Base-by-base conservation (phyloP, 2,888 invertebrate species). In the Iselma pallidipennis region DNA sequence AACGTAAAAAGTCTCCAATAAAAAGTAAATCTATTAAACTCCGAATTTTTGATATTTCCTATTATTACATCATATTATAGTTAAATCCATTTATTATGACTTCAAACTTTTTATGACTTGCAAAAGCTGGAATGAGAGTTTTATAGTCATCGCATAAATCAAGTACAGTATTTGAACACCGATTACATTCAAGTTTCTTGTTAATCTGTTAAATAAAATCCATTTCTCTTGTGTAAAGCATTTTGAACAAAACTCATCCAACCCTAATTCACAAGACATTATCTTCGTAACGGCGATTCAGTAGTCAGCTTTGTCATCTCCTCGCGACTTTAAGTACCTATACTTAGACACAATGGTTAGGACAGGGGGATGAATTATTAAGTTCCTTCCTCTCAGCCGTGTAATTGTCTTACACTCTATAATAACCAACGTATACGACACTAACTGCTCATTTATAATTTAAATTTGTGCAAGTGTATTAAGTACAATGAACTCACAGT, bases 351-450 rank as follows among this genome's bases (percentile, higher is more conserved):
- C 78, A 78, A 78, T 79, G 78, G 73, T 73, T 70, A 74, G 76
- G 78, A 79, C 79, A 76, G 67, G 73, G 42, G 76, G 74, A 76
- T 78, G 79, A 79, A 78, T 78, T 78, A 79, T 79, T 78, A 76
- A 78, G 78, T 78, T 77, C 76, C 77, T 78, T 78, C 78, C 77
- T 77, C 78, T 77, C 76, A 76, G 73, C 75, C 77, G 76, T 78
- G 76, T 79, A 79, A 79, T 79, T 79, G 78, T 79, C 78, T 79
- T 78, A 77, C 78, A 77, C 78, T 75, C 76, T 70, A 74, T 76
- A 77, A 77, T 76, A 77, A 76, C 75, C 74, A 66, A 71, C 74
- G 74, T 74, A 72, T 74, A 72, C 71, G 78, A 77, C 76, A 74
- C 75, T 76, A 75, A 78, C 75, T 77, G 75, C 76, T 77, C 76